Evolutionary conservation across 2,888 invertebrate genomes (phyloP).

Genomic region (Microctonus hyperodae): DNA sequence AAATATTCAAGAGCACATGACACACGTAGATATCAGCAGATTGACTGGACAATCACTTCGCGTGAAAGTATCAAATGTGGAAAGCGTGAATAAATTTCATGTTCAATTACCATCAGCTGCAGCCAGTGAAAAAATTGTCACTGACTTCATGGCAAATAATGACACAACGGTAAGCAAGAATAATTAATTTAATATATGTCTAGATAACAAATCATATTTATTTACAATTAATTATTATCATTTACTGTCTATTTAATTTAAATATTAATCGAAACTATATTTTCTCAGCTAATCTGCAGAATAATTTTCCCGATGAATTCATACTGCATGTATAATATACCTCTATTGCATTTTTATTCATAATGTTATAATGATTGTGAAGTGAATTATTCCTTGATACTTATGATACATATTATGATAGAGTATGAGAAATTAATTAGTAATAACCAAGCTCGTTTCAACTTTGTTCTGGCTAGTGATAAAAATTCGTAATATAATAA

Average conservation of each 20-base stretch:
- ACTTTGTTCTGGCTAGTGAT: neutral
- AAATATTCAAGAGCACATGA: constrained; percentile 34
- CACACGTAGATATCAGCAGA: constrained; percentile 59
- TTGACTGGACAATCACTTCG: constrained; percentile 63
- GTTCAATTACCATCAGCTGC: constrained; percentile 62
- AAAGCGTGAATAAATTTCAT: constrained; percentile 61
- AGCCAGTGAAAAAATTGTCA: constrained; percentile 47
- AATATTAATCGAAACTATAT: too few species aligned
- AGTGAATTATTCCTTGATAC: neutral
- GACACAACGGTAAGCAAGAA: constrained; percentile 49
- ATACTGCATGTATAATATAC: neutral
- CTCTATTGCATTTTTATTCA: neutral
- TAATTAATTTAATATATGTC: neutral
- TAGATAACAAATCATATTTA: neutral
- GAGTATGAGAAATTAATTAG: constrained; percentile 10
- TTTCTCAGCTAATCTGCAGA: too few species aligned
- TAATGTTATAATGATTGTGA: neutral
- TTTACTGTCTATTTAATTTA: too few species aligned
- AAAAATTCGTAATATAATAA: constrained; percentile 29
- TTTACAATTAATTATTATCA: too few species aligned
- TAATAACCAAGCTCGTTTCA: constrained; percentile 3
- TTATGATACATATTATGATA: constrained; percentile 9
- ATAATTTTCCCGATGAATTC: neutral
- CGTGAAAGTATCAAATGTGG: constrained; percentile 62
- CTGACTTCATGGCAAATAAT: constrained; percentile 50